Conservation (phyloP, 2,113 vertebrate species). For the Laterallus jamaicensis region DNA sequence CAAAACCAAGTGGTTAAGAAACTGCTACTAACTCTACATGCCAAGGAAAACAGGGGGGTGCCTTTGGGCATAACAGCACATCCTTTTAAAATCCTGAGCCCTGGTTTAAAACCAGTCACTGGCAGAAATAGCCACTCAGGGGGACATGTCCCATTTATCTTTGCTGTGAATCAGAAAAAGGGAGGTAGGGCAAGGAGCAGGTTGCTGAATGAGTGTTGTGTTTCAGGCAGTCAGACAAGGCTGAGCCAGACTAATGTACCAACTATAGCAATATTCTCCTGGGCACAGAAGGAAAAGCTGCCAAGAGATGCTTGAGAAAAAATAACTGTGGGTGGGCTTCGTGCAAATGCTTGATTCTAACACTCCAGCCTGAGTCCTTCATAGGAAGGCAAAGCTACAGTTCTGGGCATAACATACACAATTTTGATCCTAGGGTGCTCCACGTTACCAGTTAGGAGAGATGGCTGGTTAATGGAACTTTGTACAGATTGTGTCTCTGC, state of each 20-base stretch:
- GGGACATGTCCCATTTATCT: neutral
- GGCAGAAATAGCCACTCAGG: constrained; percentile 1
- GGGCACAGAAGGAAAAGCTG: neutral
- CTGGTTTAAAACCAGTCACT: neutral
- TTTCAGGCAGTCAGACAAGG: constrained; percentile 19
- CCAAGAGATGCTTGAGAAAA: neutral
- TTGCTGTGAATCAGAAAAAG: neutral
- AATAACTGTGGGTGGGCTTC: neutral
- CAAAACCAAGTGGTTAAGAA: neutral
- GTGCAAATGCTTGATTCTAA: neutral
- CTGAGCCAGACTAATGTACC: neutral
- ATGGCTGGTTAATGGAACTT: constrained; percentile 30
- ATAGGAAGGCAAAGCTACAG: neutral
- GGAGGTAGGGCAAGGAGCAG: neutral
- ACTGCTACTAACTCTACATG: neutral
- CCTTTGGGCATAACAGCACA: neutral
- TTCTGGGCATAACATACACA: neutral
- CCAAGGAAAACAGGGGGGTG: neutral
- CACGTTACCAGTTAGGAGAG: neutral
- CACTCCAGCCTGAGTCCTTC: neutral
- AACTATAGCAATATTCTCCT: neutral
- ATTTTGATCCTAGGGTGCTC: neutral
- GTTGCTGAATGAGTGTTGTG: neutral
- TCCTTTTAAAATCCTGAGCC: neutral
- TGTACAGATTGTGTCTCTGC: neutral